Percentiles rank a stretch among this genome's conserved stretches.
Conservation (phyloP, 2,113 vertebrate genomes). For the Suricata suricatta region DNA sequence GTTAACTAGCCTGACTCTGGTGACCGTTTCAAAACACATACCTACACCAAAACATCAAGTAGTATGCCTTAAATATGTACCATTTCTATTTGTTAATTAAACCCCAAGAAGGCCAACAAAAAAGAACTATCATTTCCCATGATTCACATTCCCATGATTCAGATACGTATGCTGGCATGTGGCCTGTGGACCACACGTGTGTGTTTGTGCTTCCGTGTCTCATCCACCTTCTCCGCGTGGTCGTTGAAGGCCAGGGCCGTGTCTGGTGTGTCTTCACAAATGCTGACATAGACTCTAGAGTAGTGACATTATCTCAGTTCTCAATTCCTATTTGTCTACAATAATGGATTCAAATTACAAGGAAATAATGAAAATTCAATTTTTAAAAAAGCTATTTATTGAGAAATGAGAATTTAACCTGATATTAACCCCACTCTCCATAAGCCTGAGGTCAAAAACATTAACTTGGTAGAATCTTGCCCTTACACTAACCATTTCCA, state of each 20-base stretch:
- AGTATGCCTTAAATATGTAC: not conserved
- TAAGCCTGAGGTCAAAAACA: not conserved
- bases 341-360: not conserved
- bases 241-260: not conserved
- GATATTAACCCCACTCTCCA: not conserved
- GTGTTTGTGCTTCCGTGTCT: not conserved
- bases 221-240: not conserved
- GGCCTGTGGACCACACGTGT: not conserved
- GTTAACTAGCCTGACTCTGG: not conserved
- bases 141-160: not conserved
- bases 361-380: not conserved
- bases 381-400: not conserved
- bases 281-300: not conserved
- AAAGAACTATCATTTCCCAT: not conserved
- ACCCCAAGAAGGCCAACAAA: not conserved
- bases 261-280: not conserved
- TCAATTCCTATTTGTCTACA: not conserved
- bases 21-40: not conserved
- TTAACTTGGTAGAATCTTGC: not conserved
- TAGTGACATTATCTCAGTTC: not conserved
- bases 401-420: slow-evolving; percentile 36
- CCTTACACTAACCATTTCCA: not conserved
- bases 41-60: not conserved
- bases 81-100: not conserved
- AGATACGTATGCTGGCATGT: not conserved